phyloP scores from a whole-genome alignment of 2,113 vertebrate genomes.

The Enhydra lutris region DNA sequence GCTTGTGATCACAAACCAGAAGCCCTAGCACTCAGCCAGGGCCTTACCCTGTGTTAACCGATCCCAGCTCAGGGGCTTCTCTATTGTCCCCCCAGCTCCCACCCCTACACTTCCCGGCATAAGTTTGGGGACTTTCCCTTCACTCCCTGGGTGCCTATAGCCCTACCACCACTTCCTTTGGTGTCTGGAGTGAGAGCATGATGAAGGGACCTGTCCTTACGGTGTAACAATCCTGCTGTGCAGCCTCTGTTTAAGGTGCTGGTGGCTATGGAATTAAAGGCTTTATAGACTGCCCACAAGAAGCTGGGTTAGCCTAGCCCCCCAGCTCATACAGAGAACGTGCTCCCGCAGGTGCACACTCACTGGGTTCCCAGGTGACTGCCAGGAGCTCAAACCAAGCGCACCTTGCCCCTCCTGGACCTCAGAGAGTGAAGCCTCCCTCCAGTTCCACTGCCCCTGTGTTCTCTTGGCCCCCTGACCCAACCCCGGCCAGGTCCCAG shows the following conservation, averaged over 20 bases:
- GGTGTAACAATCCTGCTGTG: too few relatives aligned
- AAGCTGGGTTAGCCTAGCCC: background rate
- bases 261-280: background rate
- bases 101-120: background rate
- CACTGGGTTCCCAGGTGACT: background rate
- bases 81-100: too few relatives aligned
- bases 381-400: background rate
- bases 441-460: background rate
- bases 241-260: background rate
- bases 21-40: background rate
- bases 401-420: background rate
- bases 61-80: background rate
- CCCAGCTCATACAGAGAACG: background rate
- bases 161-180: background rate
- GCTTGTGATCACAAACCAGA: background rate
- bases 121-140: background rate
- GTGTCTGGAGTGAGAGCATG: background rate
- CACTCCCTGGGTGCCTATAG: background rate
- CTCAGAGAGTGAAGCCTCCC: background rate
- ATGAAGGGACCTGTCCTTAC: background rate
- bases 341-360: background rate
- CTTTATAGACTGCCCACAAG: background rate
- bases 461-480: background rate
- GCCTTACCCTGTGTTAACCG: background rate
- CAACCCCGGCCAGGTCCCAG: too few relatives aligned